Evolutionary conservation across 2,888 invertebrate genomes (phyloP).

Genomic region (Terebella lapidaria): DNA sequence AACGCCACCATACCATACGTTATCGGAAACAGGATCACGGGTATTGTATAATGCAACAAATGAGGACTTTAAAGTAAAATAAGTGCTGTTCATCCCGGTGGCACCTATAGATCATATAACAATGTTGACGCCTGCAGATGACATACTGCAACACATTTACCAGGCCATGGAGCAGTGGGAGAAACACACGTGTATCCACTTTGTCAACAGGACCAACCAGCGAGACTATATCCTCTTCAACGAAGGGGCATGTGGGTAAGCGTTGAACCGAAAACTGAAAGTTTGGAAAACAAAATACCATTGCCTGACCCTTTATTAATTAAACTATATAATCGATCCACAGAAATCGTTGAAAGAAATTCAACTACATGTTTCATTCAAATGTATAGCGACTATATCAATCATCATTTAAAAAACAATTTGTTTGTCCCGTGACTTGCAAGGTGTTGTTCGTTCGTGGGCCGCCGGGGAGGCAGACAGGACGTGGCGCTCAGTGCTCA

Average conservation of each 20-base stretch:
- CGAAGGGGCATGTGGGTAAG: constrained; percentile 88
- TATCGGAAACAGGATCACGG: constrained; percentile 27
- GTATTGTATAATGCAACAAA: constrained; percentile 9
- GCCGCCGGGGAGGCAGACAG: constrained; percentile 90
- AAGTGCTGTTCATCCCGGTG: not conserved
- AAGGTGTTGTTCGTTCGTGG: constrained; percentile 98
- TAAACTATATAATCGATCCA: no score
- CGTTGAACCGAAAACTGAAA: constrained; percentile 23
- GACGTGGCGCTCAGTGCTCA: constrained; percentile 91
- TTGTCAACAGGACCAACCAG: constrained; percentile 76
- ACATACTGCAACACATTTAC: constrained; percentile 67
- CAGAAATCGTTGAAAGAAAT: no score
- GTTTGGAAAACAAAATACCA: no score
- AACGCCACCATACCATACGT: constrained; percentile 86
- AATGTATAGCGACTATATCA: no score
- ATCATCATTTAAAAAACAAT: not conserved
- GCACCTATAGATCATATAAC: no score
- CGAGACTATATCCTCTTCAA: constrained; percentile 96
- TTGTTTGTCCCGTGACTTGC: not conserved
- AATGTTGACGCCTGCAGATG: constrained; percentile 14
- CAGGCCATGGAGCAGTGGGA: constrained; percentile 99
- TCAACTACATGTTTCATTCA: not conserved
- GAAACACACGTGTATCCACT: constrained; percentile 94
- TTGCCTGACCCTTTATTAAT: no score
- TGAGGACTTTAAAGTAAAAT: not conserved